A percentile compares a stretch with the other conserved stretches of the same genome.
Evolutionary conservation across 1,140 invertebrate species (phyloP).

Genomic region (Mactra quadrangularis): DNA sequence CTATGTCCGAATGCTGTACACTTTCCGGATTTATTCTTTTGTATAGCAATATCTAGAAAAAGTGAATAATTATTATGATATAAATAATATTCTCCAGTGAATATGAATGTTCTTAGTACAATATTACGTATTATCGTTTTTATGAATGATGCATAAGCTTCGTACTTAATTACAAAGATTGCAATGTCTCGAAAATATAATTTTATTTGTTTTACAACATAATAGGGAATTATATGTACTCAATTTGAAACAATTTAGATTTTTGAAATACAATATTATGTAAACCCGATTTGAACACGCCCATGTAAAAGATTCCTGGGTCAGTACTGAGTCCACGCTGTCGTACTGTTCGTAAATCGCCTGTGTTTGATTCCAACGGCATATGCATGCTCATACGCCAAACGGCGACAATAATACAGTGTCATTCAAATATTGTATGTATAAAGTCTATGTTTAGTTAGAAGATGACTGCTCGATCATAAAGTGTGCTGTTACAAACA

Average conservation of each 20-base stretch:
- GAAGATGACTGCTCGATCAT: no score
- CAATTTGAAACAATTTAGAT: not conserved
- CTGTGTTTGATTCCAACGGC: no score
- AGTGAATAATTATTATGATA: not conserved
- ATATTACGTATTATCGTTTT: not conserved
- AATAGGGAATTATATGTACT: not conserved
- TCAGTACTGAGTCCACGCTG: no score
- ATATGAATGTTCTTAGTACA: not conserved
- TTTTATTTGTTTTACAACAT: no score
- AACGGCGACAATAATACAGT: no score
- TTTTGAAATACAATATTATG: not conserved
- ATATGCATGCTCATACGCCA: no score
- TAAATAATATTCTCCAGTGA: not conserved
- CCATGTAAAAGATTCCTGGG: not conserved
- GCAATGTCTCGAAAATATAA: no score
- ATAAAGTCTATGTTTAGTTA: no score
- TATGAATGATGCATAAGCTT: not conserved
- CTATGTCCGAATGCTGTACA: conserved; percentile 25
- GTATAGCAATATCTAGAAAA: conserved; percentile 47
- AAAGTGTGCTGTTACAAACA: no score
- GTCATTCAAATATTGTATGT: no score
- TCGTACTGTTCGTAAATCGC: no score
- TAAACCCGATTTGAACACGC: not conserved
- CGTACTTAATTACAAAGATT: no score
- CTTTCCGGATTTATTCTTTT: conserved; percentile 20